Conservation (phyloP, 2,888 invertebrate genomes). For the Pheosia tremula region DNA sequence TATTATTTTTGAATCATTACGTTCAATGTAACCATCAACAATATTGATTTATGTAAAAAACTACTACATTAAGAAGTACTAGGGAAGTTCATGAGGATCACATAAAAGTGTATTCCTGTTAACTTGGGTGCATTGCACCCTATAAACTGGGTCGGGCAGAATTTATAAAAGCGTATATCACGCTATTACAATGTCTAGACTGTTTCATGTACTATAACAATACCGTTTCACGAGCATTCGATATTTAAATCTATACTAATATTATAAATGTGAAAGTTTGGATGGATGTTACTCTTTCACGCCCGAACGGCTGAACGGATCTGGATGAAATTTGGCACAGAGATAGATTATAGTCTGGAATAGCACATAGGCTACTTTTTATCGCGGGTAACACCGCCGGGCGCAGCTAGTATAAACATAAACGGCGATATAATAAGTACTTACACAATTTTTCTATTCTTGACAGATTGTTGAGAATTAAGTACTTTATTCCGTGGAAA, state of each 20-base stretch:
- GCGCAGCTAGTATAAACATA: too few species aligned
- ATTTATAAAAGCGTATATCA: constrained; percentile 24
- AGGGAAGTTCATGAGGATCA: constrained; percentile 25
- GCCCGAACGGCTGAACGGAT: too few species aligned
- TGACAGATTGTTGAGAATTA: not conserved
- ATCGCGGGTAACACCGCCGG: too few species aligned
- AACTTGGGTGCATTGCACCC: constrained; percentile 45
- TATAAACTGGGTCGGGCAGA: constrained; percentile 38
- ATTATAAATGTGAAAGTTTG: not conserved
- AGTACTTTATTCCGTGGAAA: not conserved
- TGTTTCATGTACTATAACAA: constrained; percentile 1
- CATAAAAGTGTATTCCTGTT: constrained; percentile 33
- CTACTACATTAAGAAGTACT: constrained; percentile 23
- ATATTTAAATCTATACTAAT: too few species aligned
- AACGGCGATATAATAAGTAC: not conserved
- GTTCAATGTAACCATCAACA: too few species aligned
- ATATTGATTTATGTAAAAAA: not conserved
- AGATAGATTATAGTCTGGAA: too few species aligned
- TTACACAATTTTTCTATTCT: not conserved
- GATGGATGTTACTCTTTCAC: too few species aligned
- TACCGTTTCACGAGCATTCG: too few species aligned
- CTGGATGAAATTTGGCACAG: too few species aligned
- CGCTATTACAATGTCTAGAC: constrained; percentile 37
- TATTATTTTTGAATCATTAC: too few species aligned
- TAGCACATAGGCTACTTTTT: too few species aligned